These are phyloP conservation scores for Saguinus midas DNA, from an alignment of 2,113 vertebrate genomes.

Conservation along the genomic window DNA sequence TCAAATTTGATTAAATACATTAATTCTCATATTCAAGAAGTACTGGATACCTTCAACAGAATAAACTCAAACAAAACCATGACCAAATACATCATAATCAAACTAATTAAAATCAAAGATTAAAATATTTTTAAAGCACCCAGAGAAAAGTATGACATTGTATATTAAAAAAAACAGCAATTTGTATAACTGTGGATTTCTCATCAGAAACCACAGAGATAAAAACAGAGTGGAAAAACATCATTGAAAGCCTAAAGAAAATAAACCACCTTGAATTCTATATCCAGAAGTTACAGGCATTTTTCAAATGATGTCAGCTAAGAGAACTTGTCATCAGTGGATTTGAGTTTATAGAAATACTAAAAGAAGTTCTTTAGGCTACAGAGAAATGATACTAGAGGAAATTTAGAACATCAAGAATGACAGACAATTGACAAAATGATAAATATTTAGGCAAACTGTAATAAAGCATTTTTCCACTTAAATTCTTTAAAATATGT, in stretches of 20 bases:
- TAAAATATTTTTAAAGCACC: neutral
- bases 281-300: neutral
- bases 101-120: neutral
- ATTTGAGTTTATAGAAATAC: neutral
- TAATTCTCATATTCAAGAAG: neutral
- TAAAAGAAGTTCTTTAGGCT: neutral
- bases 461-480: neutral
- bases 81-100: neutral
- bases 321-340: neutral
- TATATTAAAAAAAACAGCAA: neutral
- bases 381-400: neutral
- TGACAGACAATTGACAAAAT: neutral
- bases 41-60: neutral
- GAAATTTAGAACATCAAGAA: neutral
- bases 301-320: neutral
- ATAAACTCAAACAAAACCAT: neutral
- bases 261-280: neutral
- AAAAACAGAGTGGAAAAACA: neutral
- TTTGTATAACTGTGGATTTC: neutral
- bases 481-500: neutral
- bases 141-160: neutral
- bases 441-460: neutral
- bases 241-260: neutral
- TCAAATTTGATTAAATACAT: neutral
- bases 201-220: neutral